Evolutionary conservation across 2,888 invertebrate genomes (phyloP), one percentile per base, ranked within the genome.

Genomic region (Dryobota labecula): DNA sequence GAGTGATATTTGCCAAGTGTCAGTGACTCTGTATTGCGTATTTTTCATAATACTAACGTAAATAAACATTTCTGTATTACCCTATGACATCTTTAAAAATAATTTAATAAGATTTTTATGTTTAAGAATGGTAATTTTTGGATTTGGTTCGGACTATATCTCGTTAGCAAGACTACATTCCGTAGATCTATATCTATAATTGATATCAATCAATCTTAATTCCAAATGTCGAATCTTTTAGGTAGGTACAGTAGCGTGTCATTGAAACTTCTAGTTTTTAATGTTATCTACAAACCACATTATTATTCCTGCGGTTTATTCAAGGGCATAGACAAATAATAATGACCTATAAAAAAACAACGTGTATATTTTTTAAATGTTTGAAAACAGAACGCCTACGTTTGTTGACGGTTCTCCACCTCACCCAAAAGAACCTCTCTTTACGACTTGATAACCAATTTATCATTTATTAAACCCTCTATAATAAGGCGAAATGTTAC

Each of bases 1-100:
- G 87, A 81, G 76, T 80, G 84, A 83, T 87, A 87, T 90, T 89
- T 91, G 92, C 91, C 91, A 92, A 90, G 89, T 88, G 93, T 92
- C 92, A 92, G 84, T 91, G 93, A 92, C 92, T 87, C 69, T 70
- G 58, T n/a, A n/a, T 85, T 85, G 80, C 86, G 86, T 86, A 82
- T 84, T 83, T 77, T 74, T 79, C 76, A 74, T 83, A 76, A 81
- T 76, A 73, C 41, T 61, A 73, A 70, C 78, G 75, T 84, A 76
- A 83, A 71, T 73, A 78, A 76, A 83, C 72, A 62, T 60, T 63
- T 49, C 54, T 24, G 43, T 61, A 30, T 56, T 57, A 63, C 41
- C 62, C 41, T 66, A 64, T 43, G 36, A 62, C 41, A 70, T 54
- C 5, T 54, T 57, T 57, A 49, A 41, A 78, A 63, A 38, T n/a